A percentile compares a stretch with the other conserved stretches of the same genome.
Conservation (phyloP, 2,888 invertebrate species). For the Melipona bicolor region DNA sequence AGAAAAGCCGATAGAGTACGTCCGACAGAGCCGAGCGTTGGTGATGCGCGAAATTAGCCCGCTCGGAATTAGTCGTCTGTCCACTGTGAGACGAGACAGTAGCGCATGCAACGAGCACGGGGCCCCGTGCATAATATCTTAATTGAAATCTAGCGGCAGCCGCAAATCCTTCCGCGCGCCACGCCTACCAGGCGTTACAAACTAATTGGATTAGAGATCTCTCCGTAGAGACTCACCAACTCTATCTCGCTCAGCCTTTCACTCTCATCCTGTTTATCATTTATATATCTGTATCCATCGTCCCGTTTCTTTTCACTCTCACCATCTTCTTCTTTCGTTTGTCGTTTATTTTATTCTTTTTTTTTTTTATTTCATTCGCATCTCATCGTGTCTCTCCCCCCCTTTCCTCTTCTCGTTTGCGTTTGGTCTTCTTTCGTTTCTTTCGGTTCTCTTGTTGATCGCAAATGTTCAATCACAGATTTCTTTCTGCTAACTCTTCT, state of each 20-base stretch:
- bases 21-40: neutral
- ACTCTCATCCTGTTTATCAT: conserved; percentile 32
- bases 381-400: neutral
- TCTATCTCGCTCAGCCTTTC: conserved; percentile 57
- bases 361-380: neutral
- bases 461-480: neutral
- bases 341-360: neutral
- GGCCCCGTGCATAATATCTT: conserved; percentile 74
- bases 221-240: conserved; percentile 66
- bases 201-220: conserved; percentile 77
- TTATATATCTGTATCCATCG: conserved; percentile 34
- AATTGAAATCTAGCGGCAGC: conserved; percentile 77
- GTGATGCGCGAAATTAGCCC: conserved; percentile 51
- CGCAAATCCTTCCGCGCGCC: conserved; percentile 72
- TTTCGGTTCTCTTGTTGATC: neutral
- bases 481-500: neutral
- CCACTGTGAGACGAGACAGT: conserved; percentile 52
- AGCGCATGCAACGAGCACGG: conserved; percentile 68
- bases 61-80: conserved; percentile 51
- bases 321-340: conserved; percentile 15
- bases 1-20: conserved; percentile 35
- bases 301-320: conserved; percentile 27
- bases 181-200: conserved; percentile 72
- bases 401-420: neutral
- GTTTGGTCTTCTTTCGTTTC: neutral